Evolutionary conservation across 2,797 vertebrate genomes (phyloP).

Genomic region (Crax fasciolata): DNA sequence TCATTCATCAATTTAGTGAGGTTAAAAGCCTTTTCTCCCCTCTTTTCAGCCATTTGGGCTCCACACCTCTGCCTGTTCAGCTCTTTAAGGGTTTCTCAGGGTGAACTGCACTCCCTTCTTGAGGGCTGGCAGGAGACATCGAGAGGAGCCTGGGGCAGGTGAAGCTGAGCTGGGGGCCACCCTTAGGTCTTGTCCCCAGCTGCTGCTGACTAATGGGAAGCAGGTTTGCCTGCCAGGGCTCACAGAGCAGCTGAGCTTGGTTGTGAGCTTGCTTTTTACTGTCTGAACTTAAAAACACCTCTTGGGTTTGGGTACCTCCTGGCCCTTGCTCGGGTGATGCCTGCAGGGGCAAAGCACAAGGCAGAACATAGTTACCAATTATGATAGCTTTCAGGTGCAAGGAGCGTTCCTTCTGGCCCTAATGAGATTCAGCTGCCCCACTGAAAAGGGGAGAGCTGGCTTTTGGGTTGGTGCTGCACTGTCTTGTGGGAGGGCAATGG

Average conservation of each 20-base stretch:
- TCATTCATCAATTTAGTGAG: slow-evolving; percentile 14
- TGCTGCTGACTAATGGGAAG: background rate
- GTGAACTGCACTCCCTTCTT: accelerated
- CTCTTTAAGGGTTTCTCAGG: background rate
- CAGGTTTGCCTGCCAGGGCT: background rate
- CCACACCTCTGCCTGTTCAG: background rate
- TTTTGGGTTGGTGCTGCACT: accelerated
- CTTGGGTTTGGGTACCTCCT: too few species aligned
- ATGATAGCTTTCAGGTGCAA: background rate
- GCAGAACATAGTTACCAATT: accelerated
- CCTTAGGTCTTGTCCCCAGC: background rate
- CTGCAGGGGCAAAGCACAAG: background rate
- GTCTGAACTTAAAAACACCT: accelerated
- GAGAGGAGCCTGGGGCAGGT: background rate
- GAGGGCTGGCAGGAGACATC: accelerated
- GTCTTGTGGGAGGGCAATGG: accelerated
- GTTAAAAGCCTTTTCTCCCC: background rate
- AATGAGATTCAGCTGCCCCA: accelerated
- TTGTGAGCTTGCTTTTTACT: background rate
- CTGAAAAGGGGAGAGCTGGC: accelerated
- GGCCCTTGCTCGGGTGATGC: background rate
- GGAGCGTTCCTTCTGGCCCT: accelerated
- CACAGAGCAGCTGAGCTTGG: background rate
- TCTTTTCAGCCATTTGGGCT: background rate
- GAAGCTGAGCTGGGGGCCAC: background rate